phyloP scores from a whole-genome alignment of 1,140 invertebrate genomes.

The Drosophila orena region DNA sequence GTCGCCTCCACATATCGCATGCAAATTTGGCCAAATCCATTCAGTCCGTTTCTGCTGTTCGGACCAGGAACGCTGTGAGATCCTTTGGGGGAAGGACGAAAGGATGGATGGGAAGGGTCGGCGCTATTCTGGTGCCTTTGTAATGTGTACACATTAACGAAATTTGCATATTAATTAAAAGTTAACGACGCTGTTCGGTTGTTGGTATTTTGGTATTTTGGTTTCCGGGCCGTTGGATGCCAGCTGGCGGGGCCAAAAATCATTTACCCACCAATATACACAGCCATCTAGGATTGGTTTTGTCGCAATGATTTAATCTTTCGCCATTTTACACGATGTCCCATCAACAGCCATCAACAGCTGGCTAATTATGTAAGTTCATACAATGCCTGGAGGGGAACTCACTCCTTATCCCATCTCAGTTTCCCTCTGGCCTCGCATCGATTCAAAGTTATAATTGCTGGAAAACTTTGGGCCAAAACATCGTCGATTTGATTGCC shows the following conservation, averaged over 20 bases:
- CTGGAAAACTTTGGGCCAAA: conserved; percentile 62
- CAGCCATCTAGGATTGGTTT: conserved; percentile 17
- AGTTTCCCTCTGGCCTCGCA: neutral
- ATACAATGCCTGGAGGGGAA: conserved; percentile 15
- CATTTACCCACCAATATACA: conserved; percentile 14
- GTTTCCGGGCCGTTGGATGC: conserved; percentile 11
- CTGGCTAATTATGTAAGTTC: conserved; percentile 52
- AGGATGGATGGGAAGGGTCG: neutral
- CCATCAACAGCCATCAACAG: conserved; percentile 30
- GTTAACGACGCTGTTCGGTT: conserved; percentile 49
- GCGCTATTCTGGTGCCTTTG: conserved; percentile 14
- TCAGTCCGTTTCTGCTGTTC: conserved; percentile 11
- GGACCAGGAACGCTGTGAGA: conserved; percentile 10
- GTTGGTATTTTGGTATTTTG: conserved; percentile 13
- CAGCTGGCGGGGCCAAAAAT: conserved; percentile 35
- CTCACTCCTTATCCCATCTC: neutral
- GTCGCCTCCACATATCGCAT: conserved; percentile 46
- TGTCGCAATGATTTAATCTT: conserved; percentile 38
- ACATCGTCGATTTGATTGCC: conserved; percentile 50
- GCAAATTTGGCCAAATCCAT: conserved; percentile 51
- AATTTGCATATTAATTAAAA: conserved; percentile 83
- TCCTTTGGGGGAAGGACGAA: neutral
- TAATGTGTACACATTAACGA: conserved; percentile 61
- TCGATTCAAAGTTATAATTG: conserved; percentile 69
- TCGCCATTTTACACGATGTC: conserved; percentile 24